A percentile compares a stretch with the other conserved stretches of the same genome.
Evolutionary conservation across 2,113 vertebrate genomes (phyloP).

Genomic region (Tetraodon nigroviridis): DNA sequence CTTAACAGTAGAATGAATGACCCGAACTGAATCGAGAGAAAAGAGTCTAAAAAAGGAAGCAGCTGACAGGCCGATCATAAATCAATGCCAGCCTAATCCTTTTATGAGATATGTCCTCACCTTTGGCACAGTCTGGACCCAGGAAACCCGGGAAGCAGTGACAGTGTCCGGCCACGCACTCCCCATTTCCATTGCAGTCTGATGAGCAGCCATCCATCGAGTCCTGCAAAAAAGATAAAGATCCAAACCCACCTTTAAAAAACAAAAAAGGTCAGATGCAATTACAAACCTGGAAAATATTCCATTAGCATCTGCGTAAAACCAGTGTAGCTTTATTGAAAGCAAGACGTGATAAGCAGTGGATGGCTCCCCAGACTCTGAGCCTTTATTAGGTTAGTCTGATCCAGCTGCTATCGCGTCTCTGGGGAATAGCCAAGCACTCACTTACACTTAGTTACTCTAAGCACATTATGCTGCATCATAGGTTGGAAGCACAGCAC

Average conservation of each 20-base stretch:
- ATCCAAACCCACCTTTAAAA: slow-evolving; percentile 18
- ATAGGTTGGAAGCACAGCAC: slow-evolving; percentile 59
- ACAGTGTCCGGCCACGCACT: slow-evolving; percentile 94
- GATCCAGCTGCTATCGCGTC: slow-evolving; percentile 74
- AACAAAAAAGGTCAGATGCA: slow-evolving; percentile 15
- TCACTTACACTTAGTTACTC: slow-evolving; percentile 70
- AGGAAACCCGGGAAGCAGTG: slow-evolving; percentile 95
- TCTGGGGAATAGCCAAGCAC: slow-evolving; percentile 66
- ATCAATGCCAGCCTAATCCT: not conserved
- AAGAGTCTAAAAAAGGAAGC: not conserved
- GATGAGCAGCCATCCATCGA: slow-evolving; percentile 94
- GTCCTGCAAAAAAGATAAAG: slow-evolving; percentile 74
- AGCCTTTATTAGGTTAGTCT: slow-evolving; percentile 71
- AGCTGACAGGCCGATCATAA: not conserved
- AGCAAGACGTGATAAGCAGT: slow-evolving; percentile 71
- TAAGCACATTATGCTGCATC: slow-evolving; percentile 68
- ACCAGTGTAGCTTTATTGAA: slow-evolving; percentile 65
- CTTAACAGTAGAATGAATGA: too few species aligned
- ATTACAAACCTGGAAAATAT: slow-evolving; percentile 30
- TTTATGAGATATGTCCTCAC: slow-evolving; percentile 62
- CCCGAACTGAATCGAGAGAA: not conserved
- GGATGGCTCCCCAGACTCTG: slow-evolving; percentile 69
- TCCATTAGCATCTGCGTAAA: slow-evolving; percentile 44
- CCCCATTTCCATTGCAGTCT: slow-evolving; percentile 94
- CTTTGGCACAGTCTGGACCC: slow-evolving; percentile 94